These are phyloP conservation scores for Microcaecilia unicolor DNA, from an alignment of 2,797 vertebrate species.

Conservation along the genomic window DNA sequence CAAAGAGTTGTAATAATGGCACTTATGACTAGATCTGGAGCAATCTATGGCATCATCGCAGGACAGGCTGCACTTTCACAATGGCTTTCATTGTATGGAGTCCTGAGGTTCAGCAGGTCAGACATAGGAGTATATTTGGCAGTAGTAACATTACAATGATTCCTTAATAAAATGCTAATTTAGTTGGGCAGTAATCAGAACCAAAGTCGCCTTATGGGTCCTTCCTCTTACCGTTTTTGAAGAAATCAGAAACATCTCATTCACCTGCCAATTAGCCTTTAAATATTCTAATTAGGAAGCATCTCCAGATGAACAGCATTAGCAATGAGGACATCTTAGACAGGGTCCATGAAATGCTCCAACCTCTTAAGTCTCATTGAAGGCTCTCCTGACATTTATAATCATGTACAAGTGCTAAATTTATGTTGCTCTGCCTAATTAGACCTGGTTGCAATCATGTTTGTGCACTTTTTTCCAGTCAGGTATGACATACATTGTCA, in stretches of 20 bases:
- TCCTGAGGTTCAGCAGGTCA: too few relatives aligned
- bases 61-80: too few relatives aligned
- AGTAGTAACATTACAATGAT: conserved; percentile 26
- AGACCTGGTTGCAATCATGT: conserved; percentile 71
- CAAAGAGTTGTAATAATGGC: too few relatives aligned
- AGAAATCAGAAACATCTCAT: conserved; percentile 63
- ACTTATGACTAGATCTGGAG: too few relatives aligned
- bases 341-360: conserved; percentile 37
- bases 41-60: too few relatives aligned
- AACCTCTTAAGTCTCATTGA: conserved; percentile 51
- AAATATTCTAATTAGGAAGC: conserved; percentile 83
- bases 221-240: too few relatives aligned
- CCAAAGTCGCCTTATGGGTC: too few relatives aligned
- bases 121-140: conserved; percentile 39
- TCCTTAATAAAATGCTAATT: conserved; percentile 46
- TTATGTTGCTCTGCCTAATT: conserved; percentile 74
- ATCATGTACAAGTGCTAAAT: conserved; percentile 56
- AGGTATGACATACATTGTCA: conserved; percentile 20
- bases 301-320: conserved; percentile 63
- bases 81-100: too few relatives aligned
- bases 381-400: conserved; percentile 61
- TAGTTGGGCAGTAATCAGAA: conserved; percentile 54
- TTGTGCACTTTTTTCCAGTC: conserved; percentile 32
- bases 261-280: conserved; percentile 80
- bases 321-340: conserved; percentile 51